Evolutionary conservation across 2,888 invertebrate species (phyloP), one percentile per base, ranked within the genome.

Genomic region (Torymus auratus): DNA sequence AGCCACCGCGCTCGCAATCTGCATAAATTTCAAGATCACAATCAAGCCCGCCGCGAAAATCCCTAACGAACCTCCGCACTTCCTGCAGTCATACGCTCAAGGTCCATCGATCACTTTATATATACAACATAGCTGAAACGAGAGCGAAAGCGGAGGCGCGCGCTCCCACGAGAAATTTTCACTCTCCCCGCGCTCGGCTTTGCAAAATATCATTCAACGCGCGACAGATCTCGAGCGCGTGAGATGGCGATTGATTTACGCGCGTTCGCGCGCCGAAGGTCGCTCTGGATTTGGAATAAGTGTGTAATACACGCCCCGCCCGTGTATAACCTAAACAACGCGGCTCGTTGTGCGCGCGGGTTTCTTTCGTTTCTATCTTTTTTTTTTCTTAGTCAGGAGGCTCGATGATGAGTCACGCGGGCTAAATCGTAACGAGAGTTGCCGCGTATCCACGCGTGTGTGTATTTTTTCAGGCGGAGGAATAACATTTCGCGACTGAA

Each of bases 171-270:
- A 77, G 69, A 70, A 62, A 77, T 77, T 64, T 52, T 70, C 41
- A 64, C 64, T 28, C 28, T 28, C 28, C 7, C 64, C 55, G 70
- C 64, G 50, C 55, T 58, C 64, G 77, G 70, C 69, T 70, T 70
- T 70, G 70, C 58, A 77, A 77, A 77, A 77, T 28, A 28, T 70
- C 62, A 70, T 77, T 77, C 64, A 70, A 41, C 62, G 72, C 20
- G 50, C 67, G 56, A 28, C 28, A 28, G 28, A 28, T 28, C 28
- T 28, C 65, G 2, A 60, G 67, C 12, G 50, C 20, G 55, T 67
- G 41, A n/a, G 65, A 65, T 65, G 17, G n/a, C 61, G n/a, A 79
- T 73, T 79, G 73, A 73, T 79, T 79, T 79, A 78, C 68, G 72
- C 28, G 28, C 5, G 3, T 0, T 28, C 28, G 28, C 28, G 28